These are phyloP conservation scores for Mormyrus proboscirostris DNA, from an alignment of 2,797 vertebrate genomes.

Conservation along the genomic window DNA sequence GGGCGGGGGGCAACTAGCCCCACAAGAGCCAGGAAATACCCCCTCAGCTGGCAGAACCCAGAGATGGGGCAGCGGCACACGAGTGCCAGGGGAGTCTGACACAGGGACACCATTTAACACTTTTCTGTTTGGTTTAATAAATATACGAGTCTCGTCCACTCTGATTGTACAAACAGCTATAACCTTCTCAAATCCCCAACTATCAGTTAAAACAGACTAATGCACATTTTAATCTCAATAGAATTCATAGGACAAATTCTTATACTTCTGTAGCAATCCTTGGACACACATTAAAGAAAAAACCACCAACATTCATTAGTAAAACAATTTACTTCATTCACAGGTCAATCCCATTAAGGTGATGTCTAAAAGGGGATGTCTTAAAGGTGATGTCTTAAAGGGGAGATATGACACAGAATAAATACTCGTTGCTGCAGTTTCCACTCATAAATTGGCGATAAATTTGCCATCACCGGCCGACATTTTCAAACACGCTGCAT, in stretches of 20 bases:
- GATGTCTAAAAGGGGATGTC: neutral
- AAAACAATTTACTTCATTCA: neutral
- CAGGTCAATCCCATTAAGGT: neutral
- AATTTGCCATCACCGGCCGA: conserved; percentile 17
- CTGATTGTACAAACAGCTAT: conserved; percentile 17
- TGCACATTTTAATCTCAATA: neutral
- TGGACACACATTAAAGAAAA: conserved; percentile 33
- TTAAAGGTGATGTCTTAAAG: conserved; percentile 9
- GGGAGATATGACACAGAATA: conserved; percentile 2
- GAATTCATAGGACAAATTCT: neutral
- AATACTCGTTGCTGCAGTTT: neutral
- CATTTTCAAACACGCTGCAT: neutral
- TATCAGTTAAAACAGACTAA: neutral
- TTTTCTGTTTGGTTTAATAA: conserved; percentile 12
- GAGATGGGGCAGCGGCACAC: neutral
- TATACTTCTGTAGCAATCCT: conserved; percentile 19
- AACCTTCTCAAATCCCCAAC: neutral
- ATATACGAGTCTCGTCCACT: conserved; percentile 2
- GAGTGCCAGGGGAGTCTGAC: neutral
- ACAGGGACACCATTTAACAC: neutral
- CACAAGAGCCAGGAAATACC: neutral
- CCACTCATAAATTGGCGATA: neutral
- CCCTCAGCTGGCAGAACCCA: neutral
- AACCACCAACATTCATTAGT: neutral
- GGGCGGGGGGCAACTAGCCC: too few species aligned